Conservation (phyloP, 2,797 vertebrate genomes). For the Scolopax rusticola region DNA sequence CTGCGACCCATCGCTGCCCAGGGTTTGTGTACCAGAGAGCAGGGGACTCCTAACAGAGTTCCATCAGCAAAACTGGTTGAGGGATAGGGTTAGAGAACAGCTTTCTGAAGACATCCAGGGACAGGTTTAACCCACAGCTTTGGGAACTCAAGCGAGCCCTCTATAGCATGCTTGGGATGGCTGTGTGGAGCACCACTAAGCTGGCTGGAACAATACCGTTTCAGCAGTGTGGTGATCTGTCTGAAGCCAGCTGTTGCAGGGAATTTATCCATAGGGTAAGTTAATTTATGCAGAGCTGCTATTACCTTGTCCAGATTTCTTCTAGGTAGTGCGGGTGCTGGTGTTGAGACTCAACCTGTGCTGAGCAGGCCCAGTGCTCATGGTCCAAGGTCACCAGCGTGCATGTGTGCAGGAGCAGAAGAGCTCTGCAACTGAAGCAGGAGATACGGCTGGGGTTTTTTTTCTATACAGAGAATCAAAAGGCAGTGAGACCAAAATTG, state of each 20-base stretch:
- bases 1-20: background rate
- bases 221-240: background rate
- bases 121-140: background rate
- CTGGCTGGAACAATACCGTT: background rate
- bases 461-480: background rate
- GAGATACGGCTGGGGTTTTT: background rate
- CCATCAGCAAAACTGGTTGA: background rate
- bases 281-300: background rate
- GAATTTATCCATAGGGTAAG: background rate
- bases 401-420: background rate
- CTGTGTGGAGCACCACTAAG: background rate
- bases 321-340: background rate
- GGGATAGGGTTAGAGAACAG: background rate
- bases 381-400: background rate
- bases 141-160: no score
- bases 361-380: background rate
- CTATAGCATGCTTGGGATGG: background rate
- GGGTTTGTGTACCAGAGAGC: background rate
- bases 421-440: background rate
- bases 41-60: background rate
- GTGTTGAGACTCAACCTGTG: background rate
- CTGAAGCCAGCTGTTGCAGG: background rate
- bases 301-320: background rate
- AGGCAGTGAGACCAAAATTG: background rate
- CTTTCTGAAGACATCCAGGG: background rate